Base-by-base conservation (phyloP, 2,113 vertebrate species). In the Ameiurus melas region DNA sequence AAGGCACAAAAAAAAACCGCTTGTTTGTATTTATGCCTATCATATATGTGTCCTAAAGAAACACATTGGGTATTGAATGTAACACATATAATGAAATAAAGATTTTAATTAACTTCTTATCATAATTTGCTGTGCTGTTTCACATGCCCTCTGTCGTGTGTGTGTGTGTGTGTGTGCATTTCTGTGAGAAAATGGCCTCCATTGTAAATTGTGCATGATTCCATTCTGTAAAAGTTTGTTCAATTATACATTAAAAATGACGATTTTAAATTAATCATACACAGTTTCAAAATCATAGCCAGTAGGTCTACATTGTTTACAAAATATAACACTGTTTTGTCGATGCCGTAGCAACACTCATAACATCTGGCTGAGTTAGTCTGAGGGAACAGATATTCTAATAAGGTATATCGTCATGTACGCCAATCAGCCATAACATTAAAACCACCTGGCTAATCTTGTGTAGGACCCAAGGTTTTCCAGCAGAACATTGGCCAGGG, bases 101-200 rank as follows among this genome's bases (percentile, higher is more conserved):
- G 97, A 96, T 96, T 91, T 97, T 95, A 97, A 97, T 96, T 94
- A 94, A 92, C 93, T 97, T 97, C 96, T 97, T 97, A 96, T 95
- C 94, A 96, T 95, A 93, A 39, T 51, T 60, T 39, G 78, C 12
- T 85, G 51, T 79, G 30, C 27, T 22, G 71, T 39, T 53, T 36
- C 58, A 62, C 85, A 77, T 70, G 60, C 33, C 39, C 3, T 75
- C 20, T 25, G 71, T 43, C 30, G 1, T 39, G 36, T 19, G 30
- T 22, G 55, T 47, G 27, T 30, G 16, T 60, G 68, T 47, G 27
- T 39, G 16, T 70, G 78, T 70, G 57, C 16, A 39, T 39, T 17
- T 36, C 36, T 8, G 10, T 25, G 20, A 75, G 36, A 47, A 47
- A 43, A 43, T 47, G 36, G 22, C 14, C 4, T 12, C 30, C 25